Base-by-base conservation (phyloP, 2,888 invertebrate genomes). In the Eustalomyia histrio region DNA sequence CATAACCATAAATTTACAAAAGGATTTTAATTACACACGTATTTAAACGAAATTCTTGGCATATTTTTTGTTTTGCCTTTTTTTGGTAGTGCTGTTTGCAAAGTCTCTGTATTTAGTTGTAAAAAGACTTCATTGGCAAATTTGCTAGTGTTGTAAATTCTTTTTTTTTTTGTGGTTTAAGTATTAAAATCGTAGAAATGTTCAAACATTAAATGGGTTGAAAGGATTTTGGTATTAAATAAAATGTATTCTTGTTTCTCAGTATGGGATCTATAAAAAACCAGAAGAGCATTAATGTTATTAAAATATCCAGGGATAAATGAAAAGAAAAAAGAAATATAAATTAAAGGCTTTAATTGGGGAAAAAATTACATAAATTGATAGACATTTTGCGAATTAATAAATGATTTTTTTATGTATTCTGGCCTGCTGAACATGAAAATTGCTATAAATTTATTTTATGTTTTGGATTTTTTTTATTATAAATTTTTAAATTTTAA, bases 1-100 rank as follows among this genome's bases (percentile, higher is more conserved):
- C 86, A 85, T 87, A 85, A 85, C 84, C 86, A 87, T 87, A 87
- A 87, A 87, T 87, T 87, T 86, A 84, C 86, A 84, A 85, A 86
- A 85, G 85, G 86, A 86, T 87, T 87, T 87, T 87, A 87, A 87
- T 87, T 87, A 86, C 86, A 86, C 84, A 83, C 83, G 83, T 85
- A 80, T 82, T 69, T 79, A 79, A 74, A 9, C 24, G 39, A 61
- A 75, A 72, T 79, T 73, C 61, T 80, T 76, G 55, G 39, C 8
- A 8, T 52, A 57, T 61, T 55, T 50, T 33, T 12, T 12, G 33
- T 5, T n/a, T 5, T 58, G 58, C 18, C 10, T 47, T 39, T 43
- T n/a, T 39, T 29, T 39, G 3, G 3, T 24, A 24, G 24, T 24
- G 24, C 24, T 24, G 3, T 35, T 35, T 35, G 3, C 2, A 2